Evolutionary conservation across 2,113 vertebrate genomes (phyloP), one percentile per base, ranked within the genome.

Genomic region (Agapornis roseicollis): DNA sequence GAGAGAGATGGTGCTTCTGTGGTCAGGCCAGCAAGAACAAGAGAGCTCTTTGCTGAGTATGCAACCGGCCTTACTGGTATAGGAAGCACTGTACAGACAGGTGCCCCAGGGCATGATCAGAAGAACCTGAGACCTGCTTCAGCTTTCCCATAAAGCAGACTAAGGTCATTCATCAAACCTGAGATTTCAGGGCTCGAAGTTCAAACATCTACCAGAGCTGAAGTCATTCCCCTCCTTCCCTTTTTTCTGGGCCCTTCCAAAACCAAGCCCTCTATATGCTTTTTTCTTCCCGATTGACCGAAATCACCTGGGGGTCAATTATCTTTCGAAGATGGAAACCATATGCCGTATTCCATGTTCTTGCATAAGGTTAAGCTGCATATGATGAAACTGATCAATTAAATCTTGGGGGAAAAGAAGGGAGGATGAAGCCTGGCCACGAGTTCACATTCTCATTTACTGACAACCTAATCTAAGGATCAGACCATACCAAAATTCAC

Each of bases 221-320:
- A 90, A 93, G 92, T 88, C 28, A 89, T 88, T 95, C 41, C 42
- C 47, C 58, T 79, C 42, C 50, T 68, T 89, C 56, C 15, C 83
- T 25, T 8, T 71, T 61, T 76, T 61, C 66, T 81, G 37, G 24
- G 37, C 44, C 82, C 63, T 84, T 86, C 53, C 53, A 89, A 91
- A 88, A 81, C 5, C 84, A 91, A 80, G 9, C 11, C 13, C 13
- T 14, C n/a, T 41, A 15, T 53, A 56, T 41, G 80, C 58, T 87
- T 81, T 86, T 88, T 72, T 22, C 28, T 76, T 81, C 41, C 25
- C 39, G 49, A 89, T 87, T 88, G 55, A 77, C 80, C 93, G 90
- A 98, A 99, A 97, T 98, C 98, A 98, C 98, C 94, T 68, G 98
- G 98, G 92, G 98, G 86, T 98, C 98, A 98, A 98, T 99, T 99